phyloP scores from a whole-genome alignment of 2,797 vertebrate genomes.

The Pseudochaenichthys georgianus region DNA sequence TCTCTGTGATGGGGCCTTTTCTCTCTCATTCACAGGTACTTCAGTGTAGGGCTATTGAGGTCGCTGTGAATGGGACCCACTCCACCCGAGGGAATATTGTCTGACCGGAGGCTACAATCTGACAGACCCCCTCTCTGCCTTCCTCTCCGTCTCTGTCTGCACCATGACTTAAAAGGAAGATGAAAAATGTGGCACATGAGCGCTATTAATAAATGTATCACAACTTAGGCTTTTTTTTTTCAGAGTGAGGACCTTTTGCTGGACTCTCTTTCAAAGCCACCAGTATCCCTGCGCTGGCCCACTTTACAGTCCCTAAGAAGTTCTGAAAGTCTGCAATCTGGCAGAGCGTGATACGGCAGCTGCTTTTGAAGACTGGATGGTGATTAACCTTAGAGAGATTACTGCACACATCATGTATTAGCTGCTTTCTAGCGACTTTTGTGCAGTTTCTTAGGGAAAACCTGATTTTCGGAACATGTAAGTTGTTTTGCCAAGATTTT shows the following conservation, averaged over 20 bases:
- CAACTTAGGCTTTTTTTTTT: slow-evolving; percentile 45
- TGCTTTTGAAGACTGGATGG: slow-evolving; percentile 74
- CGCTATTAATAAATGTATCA: slow-evolving; percentile 74
- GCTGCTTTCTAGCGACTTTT: slow-evolving; percentile 44
- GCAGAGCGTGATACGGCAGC: slow-evolving; percentile 69
- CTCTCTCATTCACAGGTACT: slow-evolving; percentile 80
- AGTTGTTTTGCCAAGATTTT: slow-evolving; percentile 36
- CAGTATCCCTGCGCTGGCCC: slow-evolving; percentile 66
- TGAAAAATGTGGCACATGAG: slow-evolving; percentile 61
- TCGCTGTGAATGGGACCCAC: slow-evolving; percentile 80
- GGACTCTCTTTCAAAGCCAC: slow-evolving; percentile 72
- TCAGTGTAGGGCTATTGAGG: slow-evolving; percentile 78
- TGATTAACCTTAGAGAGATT: slow-evolving; percentile 77
- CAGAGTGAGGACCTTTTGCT: slow-evolving; percentile 57
- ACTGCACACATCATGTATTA: slow-evolving; percentile 27
- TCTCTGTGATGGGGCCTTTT: slow-evolving; percentile 70
- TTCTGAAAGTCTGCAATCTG: slow-evolving; percentile 78
- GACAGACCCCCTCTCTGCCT: slow-evolving; percentile 37
- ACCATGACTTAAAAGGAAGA: slow-evolving; percentile 64
- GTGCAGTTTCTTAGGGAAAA: slow-evolving; percentile 6
- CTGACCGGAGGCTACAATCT: slow-evolving; percentile 68
- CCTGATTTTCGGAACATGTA: slow-evolving; percentile 12
- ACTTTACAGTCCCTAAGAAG: slow-evolving; percentile 79
- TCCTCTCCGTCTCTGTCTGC: slow-evolving; percentile 14
- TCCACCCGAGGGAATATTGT: slow-evolving; percentile 83